Evolutionary conservation across 1,140 invertebrate genomes (phyloP).

Genomic region (Bombyx mori): DNA sequence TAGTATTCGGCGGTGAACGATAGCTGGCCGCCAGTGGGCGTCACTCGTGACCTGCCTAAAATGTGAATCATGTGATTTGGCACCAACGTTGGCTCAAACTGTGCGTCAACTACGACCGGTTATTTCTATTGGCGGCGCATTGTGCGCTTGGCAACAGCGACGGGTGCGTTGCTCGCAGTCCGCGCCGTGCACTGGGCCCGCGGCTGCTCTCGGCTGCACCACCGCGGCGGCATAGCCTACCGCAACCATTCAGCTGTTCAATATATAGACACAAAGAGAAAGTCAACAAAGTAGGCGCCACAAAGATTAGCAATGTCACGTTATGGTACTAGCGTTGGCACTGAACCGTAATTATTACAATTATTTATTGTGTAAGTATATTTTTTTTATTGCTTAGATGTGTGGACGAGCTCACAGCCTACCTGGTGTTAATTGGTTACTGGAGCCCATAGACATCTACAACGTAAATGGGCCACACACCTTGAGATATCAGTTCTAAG

Average conservation of each 20-base stretch:
- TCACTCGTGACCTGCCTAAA: constrained; percentile 46
- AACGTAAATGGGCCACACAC: too few relatives aligned
- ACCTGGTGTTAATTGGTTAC: too few relatives aligned
- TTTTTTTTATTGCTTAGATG: too few relatives aligned
- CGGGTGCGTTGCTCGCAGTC: constrained; percentile 5
- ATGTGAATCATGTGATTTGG: constrained; percentile 59
- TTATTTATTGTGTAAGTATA: too few relatives aligned
- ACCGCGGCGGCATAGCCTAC: not conserved
- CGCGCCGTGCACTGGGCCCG: not conserved
- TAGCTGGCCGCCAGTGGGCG: constrained; percentile 25
- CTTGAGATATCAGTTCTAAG: too few relatives aligned
- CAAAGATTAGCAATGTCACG: too few relatives aligned
- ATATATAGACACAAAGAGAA: not conserved
- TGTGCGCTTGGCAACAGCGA: constrained; percentile 36
- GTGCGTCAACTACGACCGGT: constrained; percentile 35
- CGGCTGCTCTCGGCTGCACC: too few relatives aligned
- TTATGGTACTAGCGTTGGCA: too few relatives aligned
- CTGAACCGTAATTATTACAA: too few relatives aligned
- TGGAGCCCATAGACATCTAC: too few relatives aligned
- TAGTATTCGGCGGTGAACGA: not conserved
- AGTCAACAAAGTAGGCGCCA: not conserved
- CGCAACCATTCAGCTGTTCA: not conserved
- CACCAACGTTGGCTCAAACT: constrained; percentile 42
- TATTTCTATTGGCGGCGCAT: constrained; percentile 39
- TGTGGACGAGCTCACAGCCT: too few relatives aligned